Conservation (phyloP, 2,113 vertebrate species). For the Calypte anna region DNA sequence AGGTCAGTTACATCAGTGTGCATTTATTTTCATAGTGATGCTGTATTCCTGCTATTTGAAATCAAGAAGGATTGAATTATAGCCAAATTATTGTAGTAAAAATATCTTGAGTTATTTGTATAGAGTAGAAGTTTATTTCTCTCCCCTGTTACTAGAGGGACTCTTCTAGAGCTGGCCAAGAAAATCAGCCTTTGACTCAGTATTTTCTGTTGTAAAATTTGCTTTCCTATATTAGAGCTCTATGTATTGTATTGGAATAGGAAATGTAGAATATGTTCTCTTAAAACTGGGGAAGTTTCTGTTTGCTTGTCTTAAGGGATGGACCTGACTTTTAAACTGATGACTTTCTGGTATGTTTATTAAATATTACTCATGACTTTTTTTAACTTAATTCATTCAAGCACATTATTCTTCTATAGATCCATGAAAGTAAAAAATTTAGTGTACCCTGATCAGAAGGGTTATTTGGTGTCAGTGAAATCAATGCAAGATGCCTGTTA, state of each 20-base stretch:
- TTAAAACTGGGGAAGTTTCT: neutral
- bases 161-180: neutral
- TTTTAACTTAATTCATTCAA: neutral
- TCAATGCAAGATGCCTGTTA: neutral
- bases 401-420: neutral
- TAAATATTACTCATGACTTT: neutral
- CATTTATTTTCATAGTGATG: neutral
- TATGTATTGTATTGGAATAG: neutral
- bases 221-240: neutral
- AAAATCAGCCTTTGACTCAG: neutral
- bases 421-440: conserved; percentile 4
- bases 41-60: neutral
- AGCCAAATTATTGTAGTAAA: neutral
- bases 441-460: neutral
- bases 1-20: neutral
- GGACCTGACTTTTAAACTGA: neutral
- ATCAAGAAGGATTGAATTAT: neutral
- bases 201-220: neutral
- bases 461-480: neutral
- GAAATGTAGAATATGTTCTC: neutral
- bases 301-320: neutral
- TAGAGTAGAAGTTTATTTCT: neutral
- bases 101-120: neutral
- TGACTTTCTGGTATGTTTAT: neutral
- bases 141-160: neutral